These are phyloP conservation scores for Syncerus caffer DNA, from an alignment of 2,797 vertebrate species.

Conservation along the genomic window DNA sequence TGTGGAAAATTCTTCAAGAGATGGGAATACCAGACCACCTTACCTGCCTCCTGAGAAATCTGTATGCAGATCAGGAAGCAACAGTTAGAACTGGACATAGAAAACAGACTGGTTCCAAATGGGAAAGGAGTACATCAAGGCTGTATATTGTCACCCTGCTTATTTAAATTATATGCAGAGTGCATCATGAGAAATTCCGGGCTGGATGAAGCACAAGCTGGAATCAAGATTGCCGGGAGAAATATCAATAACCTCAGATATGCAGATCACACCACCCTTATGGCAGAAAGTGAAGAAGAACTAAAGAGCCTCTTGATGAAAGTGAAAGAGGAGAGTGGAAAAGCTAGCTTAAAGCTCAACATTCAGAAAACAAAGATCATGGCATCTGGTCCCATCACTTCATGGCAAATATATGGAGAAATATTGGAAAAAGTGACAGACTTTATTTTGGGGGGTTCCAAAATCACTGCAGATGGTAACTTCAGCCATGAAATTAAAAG, in stretches of 20 bases:
- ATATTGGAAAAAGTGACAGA: neutral
- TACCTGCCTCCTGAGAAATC: neutral
- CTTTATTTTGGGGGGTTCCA: neutral
- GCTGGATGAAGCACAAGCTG: neutral
- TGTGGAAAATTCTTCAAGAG: neutral
- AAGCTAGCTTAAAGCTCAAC: neutral
- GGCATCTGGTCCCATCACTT: neutral
- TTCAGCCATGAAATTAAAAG: neutral
- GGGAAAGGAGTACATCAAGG: fast-evolving
- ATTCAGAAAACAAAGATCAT: neutral
- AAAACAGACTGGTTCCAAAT: neutral
- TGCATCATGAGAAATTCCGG: fast-evolving
- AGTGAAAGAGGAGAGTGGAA: neutral
- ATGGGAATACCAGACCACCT: neutral
- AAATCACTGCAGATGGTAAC: neutral
- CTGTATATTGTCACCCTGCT: neutral
- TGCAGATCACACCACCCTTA: neutral
- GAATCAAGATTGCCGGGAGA: neutral
- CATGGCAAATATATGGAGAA: neutral
- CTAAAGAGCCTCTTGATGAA: neutral
- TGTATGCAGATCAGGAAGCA: neutral
- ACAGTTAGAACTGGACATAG: neutral
- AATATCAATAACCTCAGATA: neutral
- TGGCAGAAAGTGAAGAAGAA: neutral
- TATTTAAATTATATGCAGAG: neutral